phyloP scores from a whole-genome alignment of 2,888 invertebrate genomes.

The Phaonia tiefii region DNA sequence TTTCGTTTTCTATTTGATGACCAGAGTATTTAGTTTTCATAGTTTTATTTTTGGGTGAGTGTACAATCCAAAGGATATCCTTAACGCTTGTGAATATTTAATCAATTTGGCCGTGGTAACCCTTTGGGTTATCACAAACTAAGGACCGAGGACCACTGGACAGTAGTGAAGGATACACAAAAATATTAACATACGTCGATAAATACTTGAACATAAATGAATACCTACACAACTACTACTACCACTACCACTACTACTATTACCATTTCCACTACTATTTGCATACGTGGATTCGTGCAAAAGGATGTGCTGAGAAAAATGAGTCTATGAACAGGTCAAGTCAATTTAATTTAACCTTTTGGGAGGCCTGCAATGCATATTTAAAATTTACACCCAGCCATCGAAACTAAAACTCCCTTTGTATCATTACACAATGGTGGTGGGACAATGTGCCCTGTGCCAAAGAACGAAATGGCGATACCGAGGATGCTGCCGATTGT shows the following conservation, averaged over 20 bases:
- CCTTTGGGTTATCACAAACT: slow-evolving; percentile 52
- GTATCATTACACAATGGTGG: too few species aligned
- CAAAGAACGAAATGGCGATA: slow-evolving; percentile 36
- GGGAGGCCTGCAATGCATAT: slow-evolving; percentile 66
- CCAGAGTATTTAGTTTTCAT: slow-evolving; percentile 43
- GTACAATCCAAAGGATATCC: slow-evolving; percentile 58
- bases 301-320: slow-evolving; percentile 11
- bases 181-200: slow-evolving; percentile 41
- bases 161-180: not conserved
- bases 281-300: not conserved
- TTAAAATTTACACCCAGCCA: slow-evolving; percentile 59
- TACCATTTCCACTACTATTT: too few species aligned
- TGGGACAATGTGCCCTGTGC: not conserved
- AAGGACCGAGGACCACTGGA: not conserved
- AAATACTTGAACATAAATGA: slow-evolving; percentile 25
- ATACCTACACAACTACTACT: not conserved
- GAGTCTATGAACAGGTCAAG: slow-evolving; percentile 69
- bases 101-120: slow-evolving; percentile 71
- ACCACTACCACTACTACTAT: too few species aligned
- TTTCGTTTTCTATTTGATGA: slow-evolving; percentile 70
- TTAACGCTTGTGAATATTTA: slow-evolving; percentile 77
- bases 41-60: slow-evolving; percentile 49
- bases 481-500: slow-evolving; percentile 43
- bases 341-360: slow-evolving; percentile 77
- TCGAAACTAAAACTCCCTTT: not conserved